Evolutionary conservation across 2,797 vertebrate genomes (phyloP), one percentile per base, ranked within the genome.

Genomic region (Emydoidea blandingii): DNA sequence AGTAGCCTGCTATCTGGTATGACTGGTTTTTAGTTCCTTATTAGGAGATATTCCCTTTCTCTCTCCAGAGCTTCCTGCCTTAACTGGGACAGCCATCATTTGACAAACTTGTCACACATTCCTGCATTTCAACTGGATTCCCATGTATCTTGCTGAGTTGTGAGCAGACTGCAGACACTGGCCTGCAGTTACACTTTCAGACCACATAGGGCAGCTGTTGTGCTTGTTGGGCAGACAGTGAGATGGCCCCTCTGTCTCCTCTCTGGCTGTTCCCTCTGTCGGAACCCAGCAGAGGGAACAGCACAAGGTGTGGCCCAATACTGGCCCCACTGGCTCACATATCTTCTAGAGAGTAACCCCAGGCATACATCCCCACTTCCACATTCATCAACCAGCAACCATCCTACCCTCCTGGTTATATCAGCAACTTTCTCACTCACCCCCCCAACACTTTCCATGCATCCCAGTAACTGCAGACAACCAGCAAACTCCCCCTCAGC

Each of bases 181-280:
- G 31, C 23, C 57, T 82, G 68, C 31, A 93, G 79, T 93, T 93
- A 92, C 93, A 95, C 80, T 88, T 92, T 57, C 93, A 89, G 92
- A 86, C 85, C 1, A 74, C 3, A 18, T 0, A 83, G 21, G 86
- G 76, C 88, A 95, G 92, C 74, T 86, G 89, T 85, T 88, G 89
- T 83, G 89, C n/a, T 11, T 8, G 68, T 56, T 87, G 95, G 95
- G 86, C 62, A 85, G 81, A 90, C 81, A 90, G 72, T 29, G 21
- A 79, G 95, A 81, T 91, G 95, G 95, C 86, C 91, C 53, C 85
- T 34, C 81, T 94, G 83, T 81, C 87, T 91, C 93, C 79, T 23
- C 92, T 59, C 88, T 29, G 74, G 89, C 81, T 82, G 14, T 47
- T 23, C 19, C n/a, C 65, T 21, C 19, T 81, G 79, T 56, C 87